phyloP scores from a whole-genome alignment of 2,113 vertebrate species.

The Xyrauchen texanus region DNA sequence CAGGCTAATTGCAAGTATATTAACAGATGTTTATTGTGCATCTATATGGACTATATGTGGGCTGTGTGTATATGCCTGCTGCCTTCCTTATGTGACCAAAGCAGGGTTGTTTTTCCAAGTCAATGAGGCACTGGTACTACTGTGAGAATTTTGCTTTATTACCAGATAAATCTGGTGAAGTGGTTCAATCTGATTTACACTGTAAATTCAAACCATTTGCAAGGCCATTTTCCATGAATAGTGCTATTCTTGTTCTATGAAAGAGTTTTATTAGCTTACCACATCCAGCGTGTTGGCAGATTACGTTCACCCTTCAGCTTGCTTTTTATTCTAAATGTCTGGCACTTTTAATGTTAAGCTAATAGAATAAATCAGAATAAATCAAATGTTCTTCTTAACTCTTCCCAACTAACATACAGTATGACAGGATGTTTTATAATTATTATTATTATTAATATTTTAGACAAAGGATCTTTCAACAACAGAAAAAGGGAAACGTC shows the following conservation, averaged over 20 bases:
- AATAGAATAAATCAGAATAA: too few species aligned
- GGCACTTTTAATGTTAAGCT: not conserved
- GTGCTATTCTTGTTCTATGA: not conserved
- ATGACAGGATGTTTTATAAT: too few species aligned
- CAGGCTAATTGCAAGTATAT: conserved; percentile 24
- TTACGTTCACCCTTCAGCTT: conserved; percentile 20
- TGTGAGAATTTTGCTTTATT: conserved; percentile 14
- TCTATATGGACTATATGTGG: conserved; percentile 4
- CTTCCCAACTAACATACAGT: too few species aligned
- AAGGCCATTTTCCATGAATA: conserved; percentile 2
- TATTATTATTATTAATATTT: too few species aligned
- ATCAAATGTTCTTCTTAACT: too few species aligned
- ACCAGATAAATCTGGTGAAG: not conserved
- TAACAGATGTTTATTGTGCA: conserved; percentile 30
- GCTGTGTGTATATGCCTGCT: conserved; percentile 1
- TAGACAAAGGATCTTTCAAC: too few species aligned
- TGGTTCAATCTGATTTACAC: conserved; percentile 6
- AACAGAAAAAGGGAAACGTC: too few species aligned
- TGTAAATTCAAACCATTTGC: conserved; percentile 24
- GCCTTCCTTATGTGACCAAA: not conserved
- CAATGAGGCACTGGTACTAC: conserved; percentile 17
- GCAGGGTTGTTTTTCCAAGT: not conserved
- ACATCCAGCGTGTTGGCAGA: conserved; percentile 33
- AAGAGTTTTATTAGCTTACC: conserved; percentile 40
- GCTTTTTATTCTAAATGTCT: conserved; percentile 17